These are phyloP conservation scores for Lordiphosa mommai DNA, from an alignment of 1,140 invertebrate species.

Conservation along the genomic window DNA sequence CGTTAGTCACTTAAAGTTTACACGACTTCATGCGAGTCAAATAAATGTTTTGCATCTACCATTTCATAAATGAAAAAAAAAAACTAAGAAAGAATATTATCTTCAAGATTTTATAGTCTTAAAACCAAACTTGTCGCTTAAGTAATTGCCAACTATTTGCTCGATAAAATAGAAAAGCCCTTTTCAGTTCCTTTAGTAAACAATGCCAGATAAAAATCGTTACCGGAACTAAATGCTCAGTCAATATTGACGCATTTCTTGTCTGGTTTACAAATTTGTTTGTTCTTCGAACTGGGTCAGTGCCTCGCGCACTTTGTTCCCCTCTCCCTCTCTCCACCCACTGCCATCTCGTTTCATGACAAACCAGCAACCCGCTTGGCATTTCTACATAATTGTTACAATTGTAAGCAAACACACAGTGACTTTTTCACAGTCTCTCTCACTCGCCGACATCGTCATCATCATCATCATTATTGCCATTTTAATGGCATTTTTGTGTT, in stretches of 20 bases:
- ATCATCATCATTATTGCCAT: conserved; percentile 28
- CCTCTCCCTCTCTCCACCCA: not conserved
- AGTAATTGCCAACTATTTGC: no score
- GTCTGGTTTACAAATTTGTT: conserved; percentile 66
- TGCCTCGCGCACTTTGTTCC: conserved; percentile 10
- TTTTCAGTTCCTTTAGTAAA: not conserved
- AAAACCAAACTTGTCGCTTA: no score
- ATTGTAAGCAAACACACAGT: conserved; percentile 38
- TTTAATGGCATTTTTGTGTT: conserved; percentile 35
- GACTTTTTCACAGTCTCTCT: conserved; percentile 32
- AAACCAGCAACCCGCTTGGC: conserved; percentile 17
- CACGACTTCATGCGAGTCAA: no score
- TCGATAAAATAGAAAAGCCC: no score
- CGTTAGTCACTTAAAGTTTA: no score
- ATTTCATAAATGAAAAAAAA: no score
- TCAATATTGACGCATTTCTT: conserved; percentile 65
- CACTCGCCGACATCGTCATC: not conserved
- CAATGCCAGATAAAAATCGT: conserved; percentile 45
- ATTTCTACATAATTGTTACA: conserved; percentile 47
- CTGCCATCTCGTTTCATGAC: not conserved
- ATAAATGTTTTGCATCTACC: no score
- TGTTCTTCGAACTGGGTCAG: conserved; percentile 65
- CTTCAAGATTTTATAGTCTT: no score
- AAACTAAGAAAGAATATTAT: no score
- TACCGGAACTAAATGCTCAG: conserved; percentile 65